Conservation (phyloP, 2,113 vertebrate genomes). For the Hystrix brachyura region DNA sequence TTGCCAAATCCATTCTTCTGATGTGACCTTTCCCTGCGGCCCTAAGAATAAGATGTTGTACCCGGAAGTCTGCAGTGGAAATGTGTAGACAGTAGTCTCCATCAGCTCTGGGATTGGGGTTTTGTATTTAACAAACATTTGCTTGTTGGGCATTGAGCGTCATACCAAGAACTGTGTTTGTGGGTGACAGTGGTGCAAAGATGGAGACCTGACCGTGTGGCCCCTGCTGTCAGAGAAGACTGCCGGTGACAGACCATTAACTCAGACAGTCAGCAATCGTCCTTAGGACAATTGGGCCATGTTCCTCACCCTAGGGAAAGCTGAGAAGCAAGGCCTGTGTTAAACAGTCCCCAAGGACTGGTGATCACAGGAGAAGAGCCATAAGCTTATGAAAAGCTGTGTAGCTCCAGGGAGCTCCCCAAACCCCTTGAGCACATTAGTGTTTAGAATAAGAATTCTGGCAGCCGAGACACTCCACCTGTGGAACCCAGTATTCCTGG, state of each 20-base stretch:
- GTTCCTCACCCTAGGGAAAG: not conserved
- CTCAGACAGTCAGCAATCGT: not conserved
- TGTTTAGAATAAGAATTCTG: not conserved
- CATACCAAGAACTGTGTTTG: not conserved
- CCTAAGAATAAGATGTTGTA: not conserved
- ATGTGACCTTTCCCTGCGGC: not conserved
- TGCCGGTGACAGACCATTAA: not conserved
- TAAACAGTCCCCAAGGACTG: not conserved
- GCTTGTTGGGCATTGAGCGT: not conserved
- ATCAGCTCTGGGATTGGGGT: not conserved
- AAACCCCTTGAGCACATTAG: not conserved
- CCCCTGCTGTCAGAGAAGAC: not conserved
- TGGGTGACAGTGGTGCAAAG: not conserved
- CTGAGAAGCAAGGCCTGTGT: not conserved
- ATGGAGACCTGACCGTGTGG: not conserved
- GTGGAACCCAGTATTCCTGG: not conserved
- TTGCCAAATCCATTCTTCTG: not conserved
- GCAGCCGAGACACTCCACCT: not conserved
- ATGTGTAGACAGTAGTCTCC: not conserved
- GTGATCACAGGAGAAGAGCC: not conserved
- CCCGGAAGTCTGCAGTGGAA: not conserved
- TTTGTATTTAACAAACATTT: conserved; percentile 27
- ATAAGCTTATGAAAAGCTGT: not conserved
- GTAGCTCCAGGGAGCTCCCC: fast-evolving
- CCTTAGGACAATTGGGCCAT: not conserved